phyloP scores from a whole-genome alignment of 2,888 invertebrate genomes.

The Polylopha cassiicola region DNA sequence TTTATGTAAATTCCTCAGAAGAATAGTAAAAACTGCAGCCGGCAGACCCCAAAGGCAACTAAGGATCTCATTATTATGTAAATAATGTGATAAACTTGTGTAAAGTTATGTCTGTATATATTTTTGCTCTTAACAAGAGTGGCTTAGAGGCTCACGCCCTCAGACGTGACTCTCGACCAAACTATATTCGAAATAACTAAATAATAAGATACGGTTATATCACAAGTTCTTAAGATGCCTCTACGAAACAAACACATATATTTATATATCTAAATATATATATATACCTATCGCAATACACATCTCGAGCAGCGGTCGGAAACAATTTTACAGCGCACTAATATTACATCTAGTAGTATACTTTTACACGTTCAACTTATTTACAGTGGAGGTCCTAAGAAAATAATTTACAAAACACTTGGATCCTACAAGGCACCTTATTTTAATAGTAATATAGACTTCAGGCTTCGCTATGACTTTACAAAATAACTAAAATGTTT shows the following conservation, averaged over 20 bases:
- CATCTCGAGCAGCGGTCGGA: constrained; percentile 54
- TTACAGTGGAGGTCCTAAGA: constrained; percentile 67
- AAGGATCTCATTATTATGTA: constrained; percentile 59
- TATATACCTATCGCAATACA: constrained; percentile 50
- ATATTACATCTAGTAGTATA: constrained; percentile 69
- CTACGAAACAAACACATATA: constrained; percentile 74
- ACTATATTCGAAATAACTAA: constrained; percentile 54
- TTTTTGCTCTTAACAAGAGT: constrained; percentile 45
- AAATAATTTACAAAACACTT: constrained; percentile 73
- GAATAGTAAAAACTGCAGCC: constrained; percentile 68
- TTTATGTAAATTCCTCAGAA: constrained; percentile 64
- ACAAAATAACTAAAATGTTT: constrained; percentile 71
- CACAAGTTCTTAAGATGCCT: constrained; percentile 75
- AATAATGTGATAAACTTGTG: constrained; percentile 53
- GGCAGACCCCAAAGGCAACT: constrained; percentile 63
- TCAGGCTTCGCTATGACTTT: constrained; percentile 75
- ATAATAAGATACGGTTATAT: constrained; percentile 72
- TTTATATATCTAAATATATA: constrained; percentile 60
- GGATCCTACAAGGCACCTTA: constrained; percentile 73
- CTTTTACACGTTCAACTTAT: constrained; percentile 67
- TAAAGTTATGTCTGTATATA: constrained; percentile 72
- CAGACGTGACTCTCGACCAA: constrained; percentile 39
- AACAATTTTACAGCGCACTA: constrained; percentile 65
- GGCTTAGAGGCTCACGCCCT: constrained; percentile 41
- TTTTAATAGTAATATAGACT: constrained; percentile 72